Percentiles rank a stretch among this genome's conserved stretches.
These are phyloP conservation scores for Pseudomyrmex gracilis DNA, from an alignment of 1,140 invertebrate genomes.

Conservation along the genomic window DNA sequence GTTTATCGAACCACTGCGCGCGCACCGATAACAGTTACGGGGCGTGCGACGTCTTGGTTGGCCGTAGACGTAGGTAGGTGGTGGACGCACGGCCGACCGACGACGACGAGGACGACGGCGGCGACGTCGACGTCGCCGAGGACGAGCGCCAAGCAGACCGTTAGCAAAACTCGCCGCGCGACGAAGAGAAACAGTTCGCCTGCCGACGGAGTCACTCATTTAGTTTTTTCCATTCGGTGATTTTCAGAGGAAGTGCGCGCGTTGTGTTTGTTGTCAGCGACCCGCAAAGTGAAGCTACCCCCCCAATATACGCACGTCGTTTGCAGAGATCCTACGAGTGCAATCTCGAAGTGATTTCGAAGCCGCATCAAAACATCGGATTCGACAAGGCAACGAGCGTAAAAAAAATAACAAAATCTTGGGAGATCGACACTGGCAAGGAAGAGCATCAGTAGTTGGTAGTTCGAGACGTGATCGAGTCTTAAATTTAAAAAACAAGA, in stretches of 20 bases:
- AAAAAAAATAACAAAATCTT: not conserved
- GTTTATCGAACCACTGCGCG: conserved; percentile 85
- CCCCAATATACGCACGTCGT: not conserved
- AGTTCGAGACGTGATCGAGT: not conserved
- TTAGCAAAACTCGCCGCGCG: conserved; percentile 58
- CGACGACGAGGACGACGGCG: conserved; percentile 69
- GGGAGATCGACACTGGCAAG: not conserved
- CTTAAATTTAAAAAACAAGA: not conserved
- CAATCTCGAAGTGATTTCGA: conserved; percentile 1
- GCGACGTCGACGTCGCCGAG: conserved; percentile 65
- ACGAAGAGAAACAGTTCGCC: conserved; percentile 46
- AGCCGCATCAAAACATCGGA: not conserved
- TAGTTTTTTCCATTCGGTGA: not conserved
- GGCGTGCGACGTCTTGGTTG: conserved; percentile 75
- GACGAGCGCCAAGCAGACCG: conserved; percentile 57
- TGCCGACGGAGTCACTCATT: conserved; percentile 42
- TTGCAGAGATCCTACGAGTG: conserved; percentile 10
- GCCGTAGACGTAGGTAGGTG: conserved; percentile 67
- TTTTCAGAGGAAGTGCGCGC: conserved; percentile 22
- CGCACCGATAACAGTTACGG: conserved; percentile 78
- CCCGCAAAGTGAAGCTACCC: not conserved
- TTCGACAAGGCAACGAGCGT: not conserved
- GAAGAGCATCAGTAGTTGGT: not conserved
- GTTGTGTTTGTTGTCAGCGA: conserved; percentile 20
- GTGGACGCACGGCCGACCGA: conserved; percentile 63